Conservation (phyloP, 2,888 invertebrate species). For the Diploptera punctata region DNA sequence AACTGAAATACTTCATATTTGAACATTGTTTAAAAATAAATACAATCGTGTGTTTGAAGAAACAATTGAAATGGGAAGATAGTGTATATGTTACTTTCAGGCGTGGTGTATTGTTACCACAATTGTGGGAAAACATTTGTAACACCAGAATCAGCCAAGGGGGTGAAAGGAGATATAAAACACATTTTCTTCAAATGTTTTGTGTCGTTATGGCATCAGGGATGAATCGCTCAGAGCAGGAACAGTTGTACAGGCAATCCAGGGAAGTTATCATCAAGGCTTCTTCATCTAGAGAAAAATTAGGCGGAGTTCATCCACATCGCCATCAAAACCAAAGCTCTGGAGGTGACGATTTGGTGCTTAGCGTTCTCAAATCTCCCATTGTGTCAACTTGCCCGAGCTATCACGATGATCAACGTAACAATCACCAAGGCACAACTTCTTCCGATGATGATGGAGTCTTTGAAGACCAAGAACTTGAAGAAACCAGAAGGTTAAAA, state of each 20-base stretch:
- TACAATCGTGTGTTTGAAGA: too few species aligned
- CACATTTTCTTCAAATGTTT: conserved; percentile 54
- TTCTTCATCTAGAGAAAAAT: background rate
- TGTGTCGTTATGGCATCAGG: conserved; percentile 58
- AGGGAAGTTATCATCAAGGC: conserved; percentile 58
- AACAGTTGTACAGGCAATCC: conserved; percentile 66
- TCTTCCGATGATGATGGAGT: conserved; percentile 31
- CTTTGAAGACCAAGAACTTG: conserved; percentile 26
- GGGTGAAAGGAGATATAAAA: too few species aligned
- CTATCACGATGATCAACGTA: background rate
- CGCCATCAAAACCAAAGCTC: conserved; percentile 44
- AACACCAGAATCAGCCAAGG: too few species aligned
- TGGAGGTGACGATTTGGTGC: conserved; percentile 63
- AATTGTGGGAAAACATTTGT: too few species aligned
- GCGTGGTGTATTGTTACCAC: too few species aligned
- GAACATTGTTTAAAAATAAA: too few species aligned
- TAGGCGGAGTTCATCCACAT: conserved; percentile 45
- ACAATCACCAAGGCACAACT: conserved; percentile 20
- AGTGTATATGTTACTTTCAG: too few species aligned
- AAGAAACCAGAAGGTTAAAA: conserved; percentile 29
- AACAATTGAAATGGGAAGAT: too few species aligned
- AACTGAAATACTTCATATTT: too few species aligned
- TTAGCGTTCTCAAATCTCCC: conserved; percentile 67
- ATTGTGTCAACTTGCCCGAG: conserved; percentile 47
- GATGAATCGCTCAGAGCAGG: conserved; percentile 70